These are phyloP conservation scores for Strigamia crassipes DNA, from an alignment of 2,888 invertebrate genomes.

Conservation along the genomic window DNA sequence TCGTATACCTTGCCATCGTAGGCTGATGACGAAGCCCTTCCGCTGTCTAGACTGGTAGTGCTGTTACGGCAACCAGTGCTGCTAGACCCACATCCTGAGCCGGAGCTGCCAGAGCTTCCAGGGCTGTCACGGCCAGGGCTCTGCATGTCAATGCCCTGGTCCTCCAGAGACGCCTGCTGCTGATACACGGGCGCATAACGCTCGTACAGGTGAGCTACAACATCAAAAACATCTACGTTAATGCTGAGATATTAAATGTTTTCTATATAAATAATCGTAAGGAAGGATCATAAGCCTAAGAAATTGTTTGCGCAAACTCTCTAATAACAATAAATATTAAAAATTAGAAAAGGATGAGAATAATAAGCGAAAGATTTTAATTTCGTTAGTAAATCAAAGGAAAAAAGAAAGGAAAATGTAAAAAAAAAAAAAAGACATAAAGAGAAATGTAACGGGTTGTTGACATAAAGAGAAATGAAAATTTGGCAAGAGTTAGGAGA, in stretches of 20 bases:
- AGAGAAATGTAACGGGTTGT: not conserved
- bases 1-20: slow-evolving; percentile 52
- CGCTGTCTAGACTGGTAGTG: slow-evolving; percentile 82
- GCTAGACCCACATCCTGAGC: slow-evolving; percentile 52
- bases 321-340: not conserved
- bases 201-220: slow-evolving; percentile 44
- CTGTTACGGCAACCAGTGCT: slow-evolving; percentile 76
- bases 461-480: slow-evolving; percentile 21
- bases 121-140: slow-evolving; percentile 93
- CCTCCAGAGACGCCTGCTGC: slow-evolving; percentile 80
- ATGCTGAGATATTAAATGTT: too few species aligned
- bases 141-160: slow-evolving; percentile 82
- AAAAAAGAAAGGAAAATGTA: not conserved
- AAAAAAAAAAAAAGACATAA: not conserved
- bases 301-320: too few species aligned
- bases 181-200: slow-evolving; percentile 70
- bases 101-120: slow-evolving; percentile 62
- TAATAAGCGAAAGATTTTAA: slow-evolving; percentile 24
- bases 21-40: slow-evolving; percentile 75
- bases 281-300: too few species aligned
- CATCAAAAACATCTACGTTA: too few species aligned
- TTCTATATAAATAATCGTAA: too few species aligned
- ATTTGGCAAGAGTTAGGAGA: slow-evolving; percentile 32
- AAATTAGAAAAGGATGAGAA: not conserved
- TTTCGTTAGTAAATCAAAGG: not conserved